These are phyloP conservation scores for Zoroaster sp. DNA, from an alignment of 53 echinoderm and acorn worm genomes.

Conservation along the genomic window DNA sequence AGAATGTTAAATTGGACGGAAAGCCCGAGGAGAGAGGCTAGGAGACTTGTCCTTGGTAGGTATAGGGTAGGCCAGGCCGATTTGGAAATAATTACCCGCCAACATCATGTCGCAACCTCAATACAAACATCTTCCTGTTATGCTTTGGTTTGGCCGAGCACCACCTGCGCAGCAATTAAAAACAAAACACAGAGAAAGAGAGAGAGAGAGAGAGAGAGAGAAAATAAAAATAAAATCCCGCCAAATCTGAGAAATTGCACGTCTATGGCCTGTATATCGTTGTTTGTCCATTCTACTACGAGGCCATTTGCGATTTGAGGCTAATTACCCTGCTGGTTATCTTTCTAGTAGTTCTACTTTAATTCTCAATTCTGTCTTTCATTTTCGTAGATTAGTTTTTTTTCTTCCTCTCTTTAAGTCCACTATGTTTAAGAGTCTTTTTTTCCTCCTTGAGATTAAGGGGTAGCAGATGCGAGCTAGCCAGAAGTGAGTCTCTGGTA, in stretches of 20 bases:
- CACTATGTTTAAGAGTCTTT: background rate
- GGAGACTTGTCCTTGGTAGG: too few relatives aligned
- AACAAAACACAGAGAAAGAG: background rate
- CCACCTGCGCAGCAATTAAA: background rate
- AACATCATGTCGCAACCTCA: background rate
- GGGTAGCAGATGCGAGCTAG: background rate
- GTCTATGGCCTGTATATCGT: background rate
- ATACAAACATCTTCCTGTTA: background rate
- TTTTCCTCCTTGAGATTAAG: background rate
- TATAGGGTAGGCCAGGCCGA: too few relatives aligned
- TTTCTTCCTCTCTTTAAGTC: too few relatives aligned
- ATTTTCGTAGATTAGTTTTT: background rate
- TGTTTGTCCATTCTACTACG: too few relatives aligned
- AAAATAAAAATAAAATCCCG: background rate
- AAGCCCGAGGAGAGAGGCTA: too few relatives aligned
- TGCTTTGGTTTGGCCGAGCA: background rate
- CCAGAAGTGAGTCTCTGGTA: background rate
- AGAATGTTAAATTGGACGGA: too few relatives aligned
- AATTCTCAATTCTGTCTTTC: background rate
- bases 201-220: background rate
- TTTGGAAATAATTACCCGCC: background rate
- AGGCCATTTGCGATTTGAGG: background rate
- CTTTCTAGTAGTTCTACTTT: background rate
- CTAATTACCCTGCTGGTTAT: background rate
- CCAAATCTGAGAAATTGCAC: background rate